Percentiles rank a stretch among this genome's conserved stretches.
phyloP scores from a whole-genome alignment of 2,113 vertebrate species.

The Mormoops blainvillei region DNA sequence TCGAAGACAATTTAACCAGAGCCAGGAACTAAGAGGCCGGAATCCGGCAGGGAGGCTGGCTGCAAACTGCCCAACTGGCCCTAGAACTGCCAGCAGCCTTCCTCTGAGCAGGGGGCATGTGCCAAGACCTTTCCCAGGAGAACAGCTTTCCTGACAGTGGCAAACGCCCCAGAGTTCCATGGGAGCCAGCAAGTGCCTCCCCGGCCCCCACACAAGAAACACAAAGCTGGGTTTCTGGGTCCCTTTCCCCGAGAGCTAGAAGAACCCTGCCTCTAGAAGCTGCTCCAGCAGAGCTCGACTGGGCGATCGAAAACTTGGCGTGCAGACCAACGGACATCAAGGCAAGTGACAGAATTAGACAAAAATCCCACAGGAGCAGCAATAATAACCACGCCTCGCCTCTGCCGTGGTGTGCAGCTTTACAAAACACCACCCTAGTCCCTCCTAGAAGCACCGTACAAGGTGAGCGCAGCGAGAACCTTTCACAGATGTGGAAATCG shows the following conservation, averaged over 20 bases:
- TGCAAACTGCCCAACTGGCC: neutral
- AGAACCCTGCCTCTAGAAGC: fast-evolving
- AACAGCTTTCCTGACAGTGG: neutral
- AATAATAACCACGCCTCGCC: fast-evolving
- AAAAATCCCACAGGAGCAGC: neutral
- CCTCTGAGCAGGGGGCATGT: neutral
- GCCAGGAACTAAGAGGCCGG: neutral
- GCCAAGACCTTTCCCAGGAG: neutral
- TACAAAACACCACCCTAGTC: fast-evolving
- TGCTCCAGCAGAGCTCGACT: neutral
- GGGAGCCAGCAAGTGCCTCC: neutral
- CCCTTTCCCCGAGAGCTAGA: neutral
- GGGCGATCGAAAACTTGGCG: neutral
- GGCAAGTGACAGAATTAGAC: neutral
- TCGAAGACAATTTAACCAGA: neutral
- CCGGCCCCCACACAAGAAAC: neutral
- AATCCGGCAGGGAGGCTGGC: neutral
- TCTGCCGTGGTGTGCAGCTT: fast-evolving
- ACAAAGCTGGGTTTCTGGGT: neutral
- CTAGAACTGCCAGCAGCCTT: neutral
- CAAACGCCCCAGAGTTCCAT: neutral
- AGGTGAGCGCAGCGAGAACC: fast-evolving
- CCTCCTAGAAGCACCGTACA: neutral
- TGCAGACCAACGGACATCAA: neutral
- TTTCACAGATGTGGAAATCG: fast-evolving